phyloP scores from a whole-genome alignment of 92 coral and sea anemone genomes.

The Hydrozoanthus gracilis region DNA sequence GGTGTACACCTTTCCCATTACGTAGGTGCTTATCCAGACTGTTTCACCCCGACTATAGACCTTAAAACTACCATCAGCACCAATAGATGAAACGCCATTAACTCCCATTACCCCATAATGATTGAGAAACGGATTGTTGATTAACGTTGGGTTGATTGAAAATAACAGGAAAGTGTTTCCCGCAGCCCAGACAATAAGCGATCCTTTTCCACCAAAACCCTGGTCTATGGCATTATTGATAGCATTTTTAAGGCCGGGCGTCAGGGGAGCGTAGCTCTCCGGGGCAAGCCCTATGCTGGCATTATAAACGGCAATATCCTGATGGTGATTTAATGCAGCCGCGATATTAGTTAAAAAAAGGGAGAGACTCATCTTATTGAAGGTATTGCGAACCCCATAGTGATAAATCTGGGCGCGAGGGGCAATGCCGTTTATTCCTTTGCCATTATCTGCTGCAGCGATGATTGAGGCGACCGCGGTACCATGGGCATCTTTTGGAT shows the following conservation, averaged over 20 bases:
- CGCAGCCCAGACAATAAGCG: neutral
- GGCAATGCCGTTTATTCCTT: neutral
- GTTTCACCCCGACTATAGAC: neutral
- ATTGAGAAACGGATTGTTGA: neutral
- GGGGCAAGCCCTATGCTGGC: neutral
- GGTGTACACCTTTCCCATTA: neutral
- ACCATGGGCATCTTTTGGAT: neutral
- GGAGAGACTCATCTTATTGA: neutral
- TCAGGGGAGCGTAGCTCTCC: neutral
- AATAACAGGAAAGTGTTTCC: neutral
- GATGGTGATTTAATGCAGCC: no score
- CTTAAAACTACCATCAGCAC: accelerated
- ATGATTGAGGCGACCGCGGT: neutral
- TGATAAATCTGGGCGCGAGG: neutral
- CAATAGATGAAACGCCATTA: neutral
- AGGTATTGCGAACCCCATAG: neutral
- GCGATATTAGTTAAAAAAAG: no score
- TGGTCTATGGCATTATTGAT: neutral
- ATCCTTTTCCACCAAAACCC: neutral
- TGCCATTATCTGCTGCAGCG: neutral
- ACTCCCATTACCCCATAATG: neutral
- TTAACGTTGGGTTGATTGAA: no score
- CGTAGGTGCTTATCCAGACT: neutral
- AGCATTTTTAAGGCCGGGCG: neutral
- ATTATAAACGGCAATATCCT: neutral